A percentile compares a stretch with the other conserved stretches of the same genome.
Conservation (phyloP, 2,797 vertebrate genomes). For the Oryzias dopingdopingensis region DNA sequence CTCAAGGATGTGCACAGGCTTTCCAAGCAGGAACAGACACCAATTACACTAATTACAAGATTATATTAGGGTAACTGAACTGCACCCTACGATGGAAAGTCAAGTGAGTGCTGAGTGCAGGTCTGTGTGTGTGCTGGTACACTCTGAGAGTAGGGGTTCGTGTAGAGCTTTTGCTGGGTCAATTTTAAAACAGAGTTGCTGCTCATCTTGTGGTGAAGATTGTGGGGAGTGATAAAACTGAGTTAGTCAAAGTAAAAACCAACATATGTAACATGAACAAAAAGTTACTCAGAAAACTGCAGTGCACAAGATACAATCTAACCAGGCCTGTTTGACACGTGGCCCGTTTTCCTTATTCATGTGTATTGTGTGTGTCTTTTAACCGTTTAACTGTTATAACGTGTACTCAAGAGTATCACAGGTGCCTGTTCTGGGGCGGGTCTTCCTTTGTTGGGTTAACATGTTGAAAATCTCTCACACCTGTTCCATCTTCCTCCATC, state of each 20-base stretch:
- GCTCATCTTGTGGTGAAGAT: slow-evolving; percentile 42
- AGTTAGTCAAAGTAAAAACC: slow-evolving; percentile 30
- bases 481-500: slow-evolving; percentile 15
- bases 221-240: slow-evolving; percentile 20
- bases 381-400: slow-evolving; percentile 20
- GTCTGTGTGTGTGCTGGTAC: slow-evolving; percentile 16
- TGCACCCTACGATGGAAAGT: slow-evolving; percentile 54
- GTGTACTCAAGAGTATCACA: slow-evolving; percentile 23
- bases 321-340: slow-evolving; percentile 17
- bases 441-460: slow-evolving; percentile 32
- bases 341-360: slow-evolving; percentile 7
- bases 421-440: slow-evolving; percentile 35
- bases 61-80: slow-evolving; percentile 73
- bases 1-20: slow-evolving; percentile 23
- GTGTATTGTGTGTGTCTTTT: slow-evolving; percentile 1
- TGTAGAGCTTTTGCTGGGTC: slow-evolving; percentile 80
- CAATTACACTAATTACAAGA: slow-evolving; percentile 63
- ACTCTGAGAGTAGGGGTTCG: slow-evolving; percentile 67
- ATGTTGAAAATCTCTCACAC: slow-evolving; percentile 24
- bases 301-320: slow-evolving; percentile 28
- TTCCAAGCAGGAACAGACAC: slow-evolving; percentile 33
- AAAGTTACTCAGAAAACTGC: slow-evolving; percentile 19
- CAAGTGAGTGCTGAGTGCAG: slow-evolving; percentile 42
- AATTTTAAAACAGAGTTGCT: slow-evolving; percentile 70
- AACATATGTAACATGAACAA: slow-evolving; percentile 34